Evolutionary conservation across 2,113 vertebrate species (phyloP), one percentile per base, ranked within the genome.

Genomic region (Mobula birostris): DNA sequence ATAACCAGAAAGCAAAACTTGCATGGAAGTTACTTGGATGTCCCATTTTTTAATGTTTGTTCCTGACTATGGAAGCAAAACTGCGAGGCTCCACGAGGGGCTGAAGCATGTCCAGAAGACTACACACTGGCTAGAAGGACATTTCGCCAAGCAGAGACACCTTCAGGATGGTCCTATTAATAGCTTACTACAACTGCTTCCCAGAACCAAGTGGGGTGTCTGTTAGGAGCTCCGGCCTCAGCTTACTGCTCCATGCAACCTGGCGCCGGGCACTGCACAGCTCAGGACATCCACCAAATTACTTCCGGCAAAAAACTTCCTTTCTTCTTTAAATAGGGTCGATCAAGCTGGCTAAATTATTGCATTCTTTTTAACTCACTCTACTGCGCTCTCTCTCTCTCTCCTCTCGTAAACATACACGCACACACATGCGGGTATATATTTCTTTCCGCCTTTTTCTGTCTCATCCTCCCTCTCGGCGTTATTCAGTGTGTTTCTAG

Each of bases 61-160:
- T 93, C 36, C 90, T 72, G 66, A 7, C 88, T 12, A 15, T 70
- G 90, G 11, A 40, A 93, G 21, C 36, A 93, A 40, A 85, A 36
- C 36, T 72, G 32, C 72, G 90, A 48, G 24, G 19, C 32, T 48
- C 90, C 90, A 93, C 32, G 72, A 93, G 90, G 68, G 32, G 36
- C 36, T 92, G 66, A 72, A 36, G 21, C 61, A 70, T 12, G 66
- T 48, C 68, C 68, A 74, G 32, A 36, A 85, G 32, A 21, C 29
- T 68, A 36, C 21, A 70, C 17, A 19, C 88, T 70, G n/a, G 14
- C 8, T 91, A 14, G 19, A 36, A 63, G 21, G 63, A 91, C 88
- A 70, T 72, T 21, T 70, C 90, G 27, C 90, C 68, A 48, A 91
- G 48, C 90, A 93, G 90, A 93, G 90, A 93, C 90, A 93, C 90